Conservation (phyloP, 30 jellyfish, hydroid and myxozoan genomes). For the Cassiopea andromeda region DNA sequence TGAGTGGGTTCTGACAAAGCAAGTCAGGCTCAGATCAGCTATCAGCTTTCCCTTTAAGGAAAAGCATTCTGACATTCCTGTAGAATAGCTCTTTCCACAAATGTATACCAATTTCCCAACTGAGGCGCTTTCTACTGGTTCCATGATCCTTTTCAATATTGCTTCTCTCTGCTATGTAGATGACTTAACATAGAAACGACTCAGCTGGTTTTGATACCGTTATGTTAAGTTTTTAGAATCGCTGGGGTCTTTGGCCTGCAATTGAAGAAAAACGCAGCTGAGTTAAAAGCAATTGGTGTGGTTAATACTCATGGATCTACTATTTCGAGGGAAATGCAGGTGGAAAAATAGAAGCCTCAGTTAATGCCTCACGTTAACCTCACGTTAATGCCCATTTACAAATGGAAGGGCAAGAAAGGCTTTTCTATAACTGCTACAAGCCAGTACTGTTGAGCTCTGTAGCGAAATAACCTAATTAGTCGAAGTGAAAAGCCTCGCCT, state of each 20-base stretch:
- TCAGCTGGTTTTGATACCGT: neutral
- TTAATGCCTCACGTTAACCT: too few relatives aligned
- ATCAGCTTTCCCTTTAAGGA: conserved; percentile 60
- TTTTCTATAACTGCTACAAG: too few relatives aligned
- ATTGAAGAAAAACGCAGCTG: neutral
- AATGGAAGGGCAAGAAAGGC: too few relatives aligned
- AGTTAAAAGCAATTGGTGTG: neutral
- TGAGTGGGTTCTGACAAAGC: conserved; percentile 75
- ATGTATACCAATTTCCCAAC: conserved; percentile 31
- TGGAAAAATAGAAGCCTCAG: too few relatives aligned
- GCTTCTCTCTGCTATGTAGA: neutral
- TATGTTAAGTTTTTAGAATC: neutral
- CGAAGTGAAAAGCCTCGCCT: too few relatives aligned
- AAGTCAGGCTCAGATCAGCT: conserved; percentile 56
- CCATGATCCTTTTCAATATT: conserved; percentile 13
- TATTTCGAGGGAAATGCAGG: too few relatives aligned
- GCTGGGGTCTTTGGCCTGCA: neutral
- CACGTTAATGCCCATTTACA: too few relatives aligned
- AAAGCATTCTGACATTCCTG: conserved; percentile 6
- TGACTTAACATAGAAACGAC: neutral
- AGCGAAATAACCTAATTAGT: too few relatives aligned
- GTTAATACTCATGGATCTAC: too few relatives aligned
- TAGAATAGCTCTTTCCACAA: conserved; percentile 35
- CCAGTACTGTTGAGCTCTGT: too few relatives aligned
- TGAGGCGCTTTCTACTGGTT: conserved; percentile 11